Percentiles rank a stretch among this genome's conserved stretches.
These are phyloP conservation scores for Phthorimaea operculella DNA, from an alignment of 1,140 invertebrate species.

Conservation along the genomic window DNA sequence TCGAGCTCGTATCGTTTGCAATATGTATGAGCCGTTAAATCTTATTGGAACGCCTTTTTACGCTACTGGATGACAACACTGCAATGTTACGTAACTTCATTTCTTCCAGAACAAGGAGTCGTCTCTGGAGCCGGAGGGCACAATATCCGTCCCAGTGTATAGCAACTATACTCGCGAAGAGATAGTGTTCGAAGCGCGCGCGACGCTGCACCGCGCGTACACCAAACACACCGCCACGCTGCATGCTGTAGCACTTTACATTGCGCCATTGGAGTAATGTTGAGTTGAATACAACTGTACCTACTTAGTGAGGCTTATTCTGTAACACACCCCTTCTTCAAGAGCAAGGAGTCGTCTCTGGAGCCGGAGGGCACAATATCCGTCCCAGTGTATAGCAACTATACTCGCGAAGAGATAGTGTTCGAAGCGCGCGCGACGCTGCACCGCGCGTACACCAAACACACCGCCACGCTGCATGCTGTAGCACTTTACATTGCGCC, in stretches of 20 bases:
- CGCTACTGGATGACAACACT: no score
- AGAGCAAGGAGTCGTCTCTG: no score
- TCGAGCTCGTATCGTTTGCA: no score
- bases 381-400: slow-evolving; percentile 29
- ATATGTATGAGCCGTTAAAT: no score
- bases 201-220: slow-evolving; percentile 25
- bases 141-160: slow-evolving; percentile 24
- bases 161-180: slow-evolving; percentile 21
- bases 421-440: slow-evolving; percentile 29
- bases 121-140: neutral
- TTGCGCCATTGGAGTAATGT: slow-evolving; percentile 24
- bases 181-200: slow-evolving; percentile 23
- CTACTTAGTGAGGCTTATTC: no score
- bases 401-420: slow-evolving; percentile 21
- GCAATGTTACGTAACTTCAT: no score
- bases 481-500: slow-evolving; percentile 36
- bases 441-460: slow-evolving; percentile 16
- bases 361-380: neutral
- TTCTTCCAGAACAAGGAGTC: no score
- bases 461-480: slow-evolving; percentile 32
- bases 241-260: slow-evolving; percentile 37
- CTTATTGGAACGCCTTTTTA: no score
- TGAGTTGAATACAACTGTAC: no score
- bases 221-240: slow-evolving; percentile 23
- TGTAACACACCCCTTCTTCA: no score